A percentile compares a stretch with the other conserved stretches of the same genome.
These are phyloP conservation scores for Morpho deidamia DNA, from an alignment of 2,888 invertebrate species.

Conservation along the genomic window DNA sequence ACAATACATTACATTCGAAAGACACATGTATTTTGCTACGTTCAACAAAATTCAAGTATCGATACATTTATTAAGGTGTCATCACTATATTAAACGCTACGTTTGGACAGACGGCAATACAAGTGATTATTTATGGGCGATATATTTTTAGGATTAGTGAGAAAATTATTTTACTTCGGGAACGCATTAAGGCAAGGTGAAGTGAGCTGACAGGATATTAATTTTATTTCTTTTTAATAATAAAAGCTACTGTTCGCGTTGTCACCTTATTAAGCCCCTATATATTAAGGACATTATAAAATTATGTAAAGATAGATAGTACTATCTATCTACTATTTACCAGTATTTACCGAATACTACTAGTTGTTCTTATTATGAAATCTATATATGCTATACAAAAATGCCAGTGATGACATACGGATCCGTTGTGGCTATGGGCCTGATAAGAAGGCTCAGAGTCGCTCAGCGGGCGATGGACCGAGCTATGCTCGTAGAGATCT, in stretches of 20 bases:
- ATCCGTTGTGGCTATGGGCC: no score
- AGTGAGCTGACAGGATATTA: slow-evolving; percentile 34
- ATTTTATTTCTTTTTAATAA: slow-evolving; percentile 37
- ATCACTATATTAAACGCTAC: slow-evolving; percentile 33
- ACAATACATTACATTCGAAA: no score
- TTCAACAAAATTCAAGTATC: neutral
- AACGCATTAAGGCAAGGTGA: slow-evolving; percentile 40
- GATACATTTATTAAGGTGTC: slow-evolving; percentile 1
- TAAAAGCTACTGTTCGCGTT: slow-evolving; percentile 26
- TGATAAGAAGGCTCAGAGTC: no score
- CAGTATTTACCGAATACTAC: no score
- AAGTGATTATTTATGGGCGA: slow-evolving; percentile 63
- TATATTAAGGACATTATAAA: slow-evolving; percentile 1
- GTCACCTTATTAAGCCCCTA: slow-evolving; percentile 3
- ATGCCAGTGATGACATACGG: no score
- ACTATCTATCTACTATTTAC: no score
- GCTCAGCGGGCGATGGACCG: no score
- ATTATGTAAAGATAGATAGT: neutral
- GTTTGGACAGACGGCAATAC: slow-evolving; percentile 62
- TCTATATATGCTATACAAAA: no score
- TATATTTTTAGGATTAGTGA: slow-evolving; percentile 72
- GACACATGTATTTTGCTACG: no score
- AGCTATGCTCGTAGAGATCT: no score
- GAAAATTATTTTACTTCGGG: slow-evolving; percentile 69
- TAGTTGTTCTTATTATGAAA: no score